Evolutionary conservation across 2,888 invertebrate genomes (phyloP).

Genomic region (Xestoiulus laeticollis): DNA sequence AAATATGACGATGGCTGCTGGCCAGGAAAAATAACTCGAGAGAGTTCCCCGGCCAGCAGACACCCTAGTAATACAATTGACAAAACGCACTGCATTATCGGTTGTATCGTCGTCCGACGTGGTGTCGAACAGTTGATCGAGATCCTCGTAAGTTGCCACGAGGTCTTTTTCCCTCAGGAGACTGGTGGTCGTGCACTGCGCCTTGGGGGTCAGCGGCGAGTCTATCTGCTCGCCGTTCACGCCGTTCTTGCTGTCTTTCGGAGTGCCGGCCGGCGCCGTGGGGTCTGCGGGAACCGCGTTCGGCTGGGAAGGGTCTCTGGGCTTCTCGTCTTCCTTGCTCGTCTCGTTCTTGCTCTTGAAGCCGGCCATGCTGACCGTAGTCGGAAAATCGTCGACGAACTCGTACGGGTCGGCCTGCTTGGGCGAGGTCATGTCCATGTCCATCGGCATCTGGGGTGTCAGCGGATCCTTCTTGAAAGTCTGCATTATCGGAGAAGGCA

Average conservation of each 20-base stretch:
- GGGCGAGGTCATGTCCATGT: constrained; percentile 51
- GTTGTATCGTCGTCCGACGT: constrained; percentile 89
- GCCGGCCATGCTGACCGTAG: constrained; percentile 65
- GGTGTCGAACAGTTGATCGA: constrained; percentile 94
- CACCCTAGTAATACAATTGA: neutral
- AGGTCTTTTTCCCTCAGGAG: constrained; percentile 89
- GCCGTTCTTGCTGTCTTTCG: constrained; percentile 52
- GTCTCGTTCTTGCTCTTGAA: constrained; percentile 63
- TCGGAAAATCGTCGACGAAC: constrained; percentile 73
- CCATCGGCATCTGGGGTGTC: constrained; percentile 55
- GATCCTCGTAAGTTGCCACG: constrained; percentile 85
- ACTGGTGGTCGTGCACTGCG: constrained; percentile 65
- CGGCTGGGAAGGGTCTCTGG: neutral
- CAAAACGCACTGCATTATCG: constrained; percentile 61
- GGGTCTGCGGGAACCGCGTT: constrained; percentile 1
- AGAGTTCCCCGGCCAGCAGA: neutral
- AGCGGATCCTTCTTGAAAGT: constrained; percentile 54
- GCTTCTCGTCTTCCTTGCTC: constrained; percentile 52
- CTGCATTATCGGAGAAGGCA: constrained; percentile 47
- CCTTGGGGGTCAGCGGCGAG: constrained; percentile 56
- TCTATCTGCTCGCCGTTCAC: constrained; percentile 49
- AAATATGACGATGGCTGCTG: neutral
- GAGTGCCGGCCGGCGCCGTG: constrained; percentile 27
- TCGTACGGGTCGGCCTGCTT: constrained; percentile 73
- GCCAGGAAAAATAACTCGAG: neutral